These are phyloP conservation scores for Diceros bicornis DNA, from an alignment of 2,797 vertebrate genomes.

Conservation along the genomic window DNA sequence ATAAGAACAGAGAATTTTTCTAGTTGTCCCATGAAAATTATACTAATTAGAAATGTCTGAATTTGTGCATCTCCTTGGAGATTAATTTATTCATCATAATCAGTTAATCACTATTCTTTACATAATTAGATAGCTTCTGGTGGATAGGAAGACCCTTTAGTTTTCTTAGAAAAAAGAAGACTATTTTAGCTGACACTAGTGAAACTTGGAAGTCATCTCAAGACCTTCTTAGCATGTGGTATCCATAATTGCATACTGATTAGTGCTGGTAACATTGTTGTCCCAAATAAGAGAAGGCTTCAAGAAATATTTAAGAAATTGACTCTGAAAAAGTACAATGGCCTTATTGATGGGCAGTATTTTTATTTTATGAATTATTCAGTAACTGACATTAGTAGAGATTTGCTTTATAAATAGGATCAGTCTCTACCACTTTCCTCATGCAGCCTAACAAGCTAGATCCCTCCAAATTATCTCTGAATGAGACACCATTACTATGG, in stretches of 20 bases:
- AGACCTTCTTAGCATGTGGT: conserved; percentile 42
- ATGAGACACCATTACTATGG: neutral
- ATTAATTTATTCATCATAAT: conserved; percentile 92
- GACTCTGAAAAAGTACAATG: neutral
- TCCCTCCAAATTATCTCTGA: conserved; percentile 12
- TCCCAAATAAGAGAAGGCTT: conserved; percentile 33
- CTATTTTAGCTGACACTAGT: conserved; percentile 73
- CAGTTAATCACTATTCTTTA: conserved; percentile 91
- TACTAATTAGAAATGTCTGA: conserved; percentile 91
- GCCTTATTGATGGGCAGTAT: neutral
- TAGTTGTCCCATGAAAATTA: conserved; percentile 88
- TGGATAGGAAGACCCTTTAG: conserved; percentile 85
- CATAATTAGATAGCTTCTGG: conserved; percentile 89
- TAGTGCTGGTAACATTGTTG: conserved; percentile 26
- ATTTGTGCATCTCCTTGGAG: conserved; percentile 90
- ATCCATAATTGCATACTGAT: conserved; percentile 61
- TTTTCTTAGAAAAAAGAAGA: conserved; percentile 83
- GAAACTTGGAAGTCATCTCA: conserved; percentile 53
- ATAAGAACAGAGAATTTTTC: conserved; percentile 88
- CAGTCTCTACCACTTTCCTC: neutral
- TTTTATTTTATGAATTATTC: conserved; percentile 73
- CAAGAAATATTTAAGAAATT: conserved; percentile 42
- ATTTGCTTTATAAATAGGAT: conserved; percentile 39
- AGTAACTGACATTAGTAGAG: conserved; percentile 28
- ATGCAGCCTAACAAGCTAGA: neutral